Evolutionary conservation across 2,113 vertebrate species (phyloP).

Genomic region (Nibea coibor): DNA sequence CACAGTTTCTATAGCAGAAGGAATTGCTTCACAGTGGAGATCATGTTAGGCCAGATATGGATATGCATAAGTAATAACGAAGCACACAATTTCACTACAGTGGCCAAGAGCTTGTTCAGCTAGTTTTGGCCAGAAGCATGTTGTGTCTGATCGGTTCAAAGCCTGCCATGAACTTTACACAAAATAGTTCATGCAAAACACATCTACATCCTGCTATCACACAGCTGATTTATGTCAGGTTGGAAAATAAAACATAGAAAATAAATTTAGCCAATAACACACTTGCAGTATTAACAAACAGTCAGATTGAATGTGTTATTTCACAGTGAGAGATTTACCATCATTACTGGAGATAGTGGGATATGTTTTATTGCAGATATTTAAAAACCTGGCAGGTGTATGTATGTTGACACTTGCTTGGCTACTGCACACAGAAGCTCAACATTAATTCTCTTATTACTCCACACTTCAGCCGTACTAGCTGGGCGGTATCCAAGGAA

Average conservation of each 20-base stretch:
- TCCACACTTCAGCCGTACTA: slow-evolving; percentile 69
- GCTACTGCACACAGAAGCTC: slow-evolving; percentile 75
- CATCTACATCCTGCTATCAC: not conserved
- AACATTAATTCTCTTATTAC: slow-evolving; percentile 71
- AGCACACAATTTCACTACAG: not conserved
- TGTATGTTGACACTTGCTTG: slow-evolving; percentile 54
- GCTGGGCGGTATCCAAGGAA: slow-evolving; percentile 73
- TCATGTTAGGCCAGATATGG: not conserved
- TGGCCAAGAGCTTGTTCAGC: not conserved
- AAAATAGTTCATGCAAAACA: not conserved
- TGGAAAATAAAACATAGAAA: not conserved
- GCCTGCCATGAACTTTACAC: not conserved
- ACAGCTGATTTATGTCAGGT: not conserved
- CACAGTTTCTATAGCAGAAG: not conserved
- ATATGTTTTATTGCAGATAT: slow-evolving; percentile 35
- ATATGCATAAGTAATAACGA: not conserved
- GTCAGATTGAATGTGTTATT: slow-evolving; percentile 18
- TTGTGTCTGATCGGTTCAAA: too few species aligned
- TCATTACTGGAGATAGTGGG: slow-evolving; percentile 24
- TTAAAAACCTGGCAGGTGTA: slow-evolving; percentile 36
- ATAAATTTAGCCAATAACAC: not conserved
- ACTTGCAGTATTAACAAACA: not conserved
- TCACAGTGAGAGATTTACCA: slow-evolving; percentile 21
- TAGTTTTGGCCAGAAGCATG: not conserved
- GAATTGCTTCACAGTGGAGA: not conserved